Base-by-base conservation (phyloP, 2,797 vertebrate species). In the Poeciliopsis paucimaculata region DNA sequence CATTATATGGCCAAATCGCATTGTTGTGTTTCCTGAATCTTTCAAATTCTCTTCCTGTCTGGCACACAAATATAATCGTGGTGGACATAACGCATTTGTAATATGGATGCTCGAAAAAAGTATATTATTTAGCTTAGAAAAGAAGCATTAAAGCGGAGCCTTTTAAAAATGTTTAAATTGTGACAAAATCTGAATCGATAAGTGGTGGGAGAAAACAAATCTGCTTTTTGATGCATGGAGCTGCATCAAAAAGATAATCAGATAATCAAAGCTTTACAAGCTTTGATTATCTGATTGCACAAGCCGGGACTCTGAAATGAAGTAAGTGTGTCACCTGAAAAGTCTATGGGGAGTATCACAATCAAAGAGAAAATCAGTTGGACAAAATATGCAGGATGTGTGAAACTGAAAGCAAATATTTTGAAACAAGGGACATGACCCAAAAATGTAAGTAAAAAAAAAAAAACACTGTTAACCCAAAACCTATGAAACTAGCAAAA, bases 1-100 rank as follows among this genome's bases (percentile, higher is more conserved):
- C 85, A 86, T 92, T 89, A 88, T 84, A 81, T 84, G 84, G 75
- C 75, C 36, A 77, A 57, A 43, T 78, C 74, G 85, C 77, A 92
- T 95, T 93, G 92, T 94, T 91, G 79, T 18, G 31, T 92, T 95
- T 95, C 93, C 93, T 93, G 90, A 82, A 85, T 87, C 86, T 83
- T 82, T 86, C 73, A 64, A 77, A 82, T 84, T 89, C 86, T 84
- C 87, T 94, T 93, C 90, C 89, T 92, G 86, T 91, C 72, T 77
- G 70, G 83, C 87, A 87, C 74, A 84, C 53, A 87, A 86, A 90
- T 83, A 77, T 77, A 75, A 84, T 82, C 82, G 86, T 73, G 72
- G 34, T 34, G 72, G 49, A 89, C 72, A 51, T 86, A 89, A 87
- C 79, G 26, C 73, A 80, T 89, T 77, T 78, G 53, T 64, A 23